phyloP scores from a whole-genome alignment of 2,888 invertebrate species.

The Meta bourneti region DNA sequence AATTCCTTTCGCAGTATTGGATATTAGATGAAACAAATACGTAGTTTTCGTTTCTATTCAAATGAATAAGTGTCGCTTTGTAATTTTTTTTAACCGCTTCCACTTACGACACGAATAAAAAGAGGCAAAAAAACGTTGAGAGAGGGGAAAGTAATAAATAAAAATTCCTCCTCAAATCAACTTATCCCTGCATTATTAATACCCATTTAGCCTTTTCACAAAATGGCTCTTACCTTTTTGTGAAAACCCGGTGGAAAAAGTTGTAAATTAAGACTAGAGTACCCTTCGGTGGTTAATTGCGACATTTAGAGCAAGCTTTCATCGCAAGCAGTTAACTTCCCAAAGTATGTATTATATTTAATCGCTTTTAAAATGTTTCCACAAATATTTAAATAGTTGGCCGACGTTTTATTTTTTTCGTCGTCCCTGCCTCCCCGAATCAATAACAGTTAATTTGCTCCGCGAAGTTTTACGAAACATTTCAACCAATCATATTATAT shows the following conservation, averaged over 20 bases:
- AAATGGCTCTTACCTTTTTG: conserved; percentile 36
- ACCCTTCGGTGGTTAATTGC: conserved; percentile 74
- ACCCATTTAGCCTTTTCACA: conserved; percentile 54
- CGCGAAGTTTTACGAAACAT: conserved; percentile 37
- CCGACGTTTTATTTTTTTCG: conserved; percentile 10
- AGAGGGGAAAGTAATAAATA: background rate
- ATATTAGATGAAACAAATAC: background rate
- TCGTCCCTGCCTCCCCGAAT: conserved; percentile 38
- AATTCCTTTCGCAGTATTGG: no score
- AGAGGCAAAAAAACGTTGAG: conserved; percentile 2
- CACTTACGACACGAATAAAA: background rate
- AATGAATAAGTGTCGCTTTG: background rate
- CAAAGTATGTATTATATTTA: conserved; percentile 69
- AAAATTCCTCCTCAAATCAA: conserved; percentile 60
- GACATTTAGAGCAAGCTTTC: conserved; percentile 63
- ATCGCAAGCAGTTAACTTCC: conserved; percentile 64
- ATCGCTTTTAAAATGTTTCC: conserved; percentile 72
- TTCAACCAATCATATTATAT: conserved; percentile 71
- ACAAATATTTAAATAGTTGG: conserved; percentile 71
- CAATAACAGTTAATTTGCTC: conserved; percentile 73
- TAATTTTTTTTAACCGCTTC: conserved; percentile 47
- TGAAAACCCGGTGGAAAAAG: conserved; percentile 32
- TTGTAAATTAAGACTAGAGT: conserved; percentile 74
- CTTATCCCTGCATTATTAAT: conserved; percentile 69
- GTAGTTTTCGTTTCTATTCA: background rate